Conservation (phyloP, 2,113 vertebrate species). For the Trachemys scripta region DNA sequence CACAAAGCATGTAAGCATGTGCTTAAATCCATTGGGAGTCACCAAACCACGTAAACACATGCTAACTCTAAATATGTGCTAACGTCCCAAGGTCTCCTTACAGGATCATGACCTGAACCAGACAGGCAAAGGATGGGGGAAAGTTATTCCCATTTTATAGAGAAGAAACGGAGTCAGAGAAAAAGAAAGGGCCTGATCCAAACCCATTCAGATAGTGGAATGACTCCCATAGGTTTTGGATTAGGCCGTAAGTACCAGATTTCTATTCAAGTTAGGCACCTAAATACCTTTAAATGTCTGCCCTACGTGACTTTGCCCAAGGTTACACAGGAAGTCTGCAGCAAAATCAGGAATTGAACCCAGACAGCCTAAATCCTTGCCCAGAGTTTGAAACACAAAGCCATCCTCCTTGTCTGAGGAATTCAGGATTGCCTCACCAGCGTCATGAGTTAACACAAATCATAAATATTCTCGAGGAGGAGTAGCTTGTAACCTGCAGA, state of each 20-base stretch:
- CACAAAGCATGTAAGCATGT: constrained; percentile 46
- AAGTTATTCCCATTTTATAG: constrained; percentile 47
- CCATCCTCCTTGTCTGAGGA: no score
- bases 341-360: no score
- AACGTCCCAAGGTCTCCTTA: constrained; percentile 20
- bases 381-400: no score
- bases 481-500: neutral
- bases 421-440: neutral
- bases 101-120: neutral
- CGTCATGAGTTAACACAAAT: neutral
- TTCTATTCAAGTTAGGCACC: neutral
- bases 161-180: constrained; percentile 20
- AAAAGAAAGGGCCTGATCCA: neutral
- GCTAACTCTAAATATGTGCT: neutral
- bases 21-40: neutral
- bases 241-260: neutral
- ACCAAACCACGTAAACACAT: no score
- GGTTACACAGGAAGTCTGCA: neutral
- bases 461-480: constrained; percentile 1
- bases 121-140: constrained; percentile 29
- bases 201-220: neutral
- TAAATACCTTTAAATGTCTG: neutral
- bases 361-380: no score
- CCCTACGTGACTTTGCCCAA: neutral
- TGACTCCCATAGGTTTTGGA: neutral